Base-by-base conservation (phyloP, 2,888 invertebrate genomes). In the Druceiella hillmani region DNA sequence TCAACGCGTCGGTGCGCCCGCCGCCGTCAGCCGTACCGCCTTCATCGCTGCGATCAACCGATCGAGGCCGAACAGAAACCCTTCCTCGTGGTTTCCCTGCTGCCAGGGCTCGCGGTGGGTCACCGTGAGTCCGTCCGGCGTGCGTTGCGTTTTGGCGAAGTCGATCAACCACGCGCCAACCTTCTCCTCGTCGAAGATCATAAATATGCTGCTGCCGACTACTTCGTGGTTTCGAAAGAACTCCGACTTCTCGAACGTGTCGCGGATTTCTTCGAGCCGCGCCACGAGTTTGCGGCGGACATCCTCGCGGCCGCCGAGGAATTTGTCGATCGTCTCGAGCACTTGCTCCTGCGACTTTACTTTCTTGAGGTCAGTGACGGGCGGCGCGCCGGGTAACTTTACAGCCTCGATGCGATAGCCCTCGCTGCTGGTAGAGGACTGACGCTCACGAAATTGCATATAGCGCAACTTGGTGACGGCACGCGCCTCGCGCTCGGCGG, bases 341-440 rank as follows among this genome's bases (percentile, higher is more conserved):
- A 92, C 83, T 56, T 92, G 86, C 15, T 79, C 76, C 36, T 77
- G 77, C 31, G 83, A 84, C 52, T 87, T 85, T 17, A 94, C 83
- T 52, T 82, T 88, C 64, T 95, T 92, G 45, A 95, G 69, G 60
- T 94, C 90, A 33, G 87, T 91, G 13, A 88, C 80, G 0, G 91
- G 90, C 1, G 83, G 78, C 44, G 83, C 77, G 13, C 90, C 87
- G 9, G 87, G 80, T 53, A 89, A 75, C 62, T 93, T 91, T 60
- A 97, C 83, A 2, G 94, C 98, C 66, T 98, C 98, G 53, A 98
- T 91, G 50, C 98, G 76, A 63, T 98, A 98, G 3, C 97, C 97
- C 54, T 92, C 85, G 41, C 84, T 79, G 45, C 92, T 88, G 1
- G 94, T 89, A 3, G 94, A 94, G 43, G 94, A 94, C 58, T 90